Base-by-base conservation (phyloP, 2,888 invertebrate genomes). In the Rhagonycha lutea region DNA sequence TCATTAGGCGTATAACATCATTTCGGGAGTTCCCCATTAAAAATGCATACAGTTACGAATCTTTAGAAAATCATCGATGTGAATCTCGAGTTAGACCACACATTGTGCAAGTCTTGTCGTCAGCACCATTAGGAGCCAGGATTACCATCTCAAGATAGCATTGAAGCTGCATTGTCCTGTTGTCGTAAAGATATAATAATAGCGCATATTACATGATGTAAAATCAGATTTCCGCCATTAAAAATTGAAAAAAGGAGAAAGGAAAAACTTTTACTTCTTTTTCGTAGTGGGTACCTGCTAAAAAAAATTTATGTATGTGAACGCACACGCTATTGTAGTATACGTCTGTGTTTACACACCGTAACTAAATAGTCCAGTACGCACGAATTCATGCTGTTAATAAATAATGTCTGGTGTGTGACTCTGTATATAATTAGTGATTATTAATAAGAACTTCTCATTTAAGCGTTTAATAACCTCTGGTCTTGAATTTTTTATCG, bases 121-220 rank as follows among this genome's bases (percentile, higher is more conserved):
- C 79, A 77, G 79, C 73, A 72, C 78, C 79, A 79, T 79, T 79
- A 79, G 73, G 77, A 71, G 65, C 75, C 74, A 69, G 79, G 79
- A 79, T 79, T 78, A 79, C 76, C 74, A 73, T 79, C 78, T 74
- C 74, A 12, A 72, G 73, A 76, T 76, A 74, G 72, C 67, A 62
- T 75, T 77, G 69, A 75, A 77, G 74, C 75, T 69, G 70, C 70
- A 76, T 78, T 79, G 77, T 79, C 63, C 69, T 73, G 68, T 73
- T 71, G 76, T 75, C 77, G 70, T 24, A 28, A 68, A 73, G 77
- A 73, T 77, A 75, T 67, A 70, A 73, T 77, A 77, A 79, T 74
- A 74, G 63, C 63, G 26, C 63, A 24, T 24, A 18, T 62, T 47
- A 47, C 47, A n/a, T 47, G n/a, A 47, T 47, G 47, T 47, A 47